Percentiles rank a stretch among this genome's conserved stretches.
Evolutionary conservation across 2,113 vertebrate species (phyloP).

Genomic region (Rhea pennata): DNA sequence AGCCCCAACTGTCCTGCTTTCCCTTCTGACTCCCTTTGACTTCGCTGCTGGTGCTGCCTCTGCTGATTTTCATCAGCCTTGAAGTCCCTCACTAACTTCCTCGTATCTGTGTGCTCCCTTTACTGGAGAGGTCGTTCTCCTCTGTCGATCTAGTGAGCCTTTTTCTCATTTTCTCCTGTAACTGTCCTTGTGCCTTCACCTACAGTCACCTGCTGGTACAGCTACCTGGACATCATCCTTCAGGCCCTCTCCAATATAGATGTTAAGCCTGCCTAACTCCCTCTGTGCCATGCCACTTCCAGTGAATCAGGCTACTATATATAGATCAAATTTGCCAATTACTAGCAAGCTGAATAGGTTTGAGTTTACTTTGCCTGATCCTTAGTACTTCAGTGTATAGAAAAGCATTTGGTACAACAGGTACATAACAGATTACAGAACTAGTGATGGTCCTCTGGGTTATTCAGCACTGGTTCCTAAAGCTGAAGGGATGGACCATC

Average conservation of each 20-base stretch:
- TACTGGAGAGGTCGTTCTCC: background rate
- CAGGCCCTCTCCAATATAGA: background rate
- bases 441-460: background rate
- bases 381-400: background rate
- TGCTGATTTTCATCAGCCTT: background rate
- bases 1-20: background rate
- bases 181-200: background rate
- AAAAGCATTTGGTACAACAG: background rate
- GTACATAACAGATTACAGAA: background rate
- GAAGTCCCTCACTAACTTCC: background rate
- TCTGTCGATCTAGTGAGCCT: background rate
- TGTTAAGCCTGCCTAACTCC: background rate
- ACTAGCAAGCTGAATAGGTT: background rate
- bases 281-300: background rate
- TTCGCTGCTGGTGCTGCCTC: background rate
- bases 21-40: background rate
- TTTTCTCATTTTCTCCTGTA: background rate
- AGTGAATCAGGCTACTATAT: background rate
- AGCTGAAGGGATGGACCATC: background rate
- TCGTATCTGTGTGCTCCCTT: background rate
- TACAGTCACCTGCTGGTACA: background rate
- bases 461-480: background rate
- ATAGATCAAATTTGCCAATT: background rate
- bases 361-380: background rate
- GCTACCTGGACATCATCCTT: background rate